Conservation (phyloP, 2,888 invertebrate genomes). For the Mesochorus sp. region DNA sequence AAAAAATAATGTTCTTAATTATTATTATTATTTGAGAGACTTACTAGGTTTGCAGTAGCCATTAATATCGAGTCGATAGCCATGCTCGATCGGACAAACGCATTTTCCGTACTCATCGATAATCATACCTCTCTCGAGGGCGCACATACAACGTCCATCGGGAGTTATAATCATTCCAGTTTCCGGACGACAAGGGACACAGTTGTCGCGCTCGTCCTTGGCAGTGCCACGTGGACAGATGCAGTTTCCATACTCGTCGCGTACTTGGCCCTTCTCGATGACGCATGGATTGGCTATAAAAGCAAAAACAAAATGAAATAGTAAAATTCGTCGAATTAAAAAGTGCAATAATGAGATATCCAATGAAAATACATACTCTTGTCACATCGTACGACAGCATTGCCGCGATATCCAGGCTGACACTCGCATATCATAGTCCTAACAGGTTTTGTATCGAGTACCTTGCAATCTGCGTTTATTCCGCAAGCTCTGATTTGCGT, state of each 20-base stretch:
- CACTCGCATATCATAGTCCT: conserved; percentile 95
- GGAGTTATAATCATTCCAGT: conserved; percentile 90
- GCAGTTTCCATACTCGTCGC: conserved; percentile 87
- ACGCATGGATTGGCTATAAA: conserved; percentile 85
- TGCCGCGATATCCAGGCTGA: conserved; percentile 92
- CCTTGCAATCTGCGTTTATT: conserved; percentile 89
- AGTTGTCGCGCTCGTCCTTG: conserved; percentile 89
- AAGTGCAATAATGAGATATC: too few species aligned
- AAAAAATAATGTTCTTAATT: background rate
- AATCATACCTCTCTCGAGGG: conserved; percentile 89
- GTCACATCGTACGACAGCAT: conserved; percentile 92
- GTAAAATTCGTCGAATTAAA: background rate
- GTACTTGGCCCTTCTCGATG: conserved; percentile 87
- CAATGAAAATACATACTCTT: conserved; percentile 87
- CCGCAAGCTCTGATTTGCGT: conserved; percentile 91
- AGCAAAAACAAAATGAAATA: background rate
- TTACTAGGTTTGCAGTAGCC: conserved; percentile 85
- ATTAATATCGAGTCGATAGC: conserved; percentile 85
- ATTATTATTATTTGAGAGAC: conserved; percentile 70
- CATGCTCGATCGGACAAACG: conserved; percentile 88
- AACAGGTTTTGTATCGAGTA: conserved; percentile 91
- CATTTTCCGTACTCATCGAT: conserved; percentile 91
- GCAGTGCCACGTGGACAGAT: conserved; percentile 91
- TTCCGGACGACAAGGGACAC: conserved; percentile 88
- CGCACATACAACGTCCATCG: conserved; percentile 92